Conservation (phyloP, 2,113 vertebrate species). For the Alligator mississippiensis region DNA sequence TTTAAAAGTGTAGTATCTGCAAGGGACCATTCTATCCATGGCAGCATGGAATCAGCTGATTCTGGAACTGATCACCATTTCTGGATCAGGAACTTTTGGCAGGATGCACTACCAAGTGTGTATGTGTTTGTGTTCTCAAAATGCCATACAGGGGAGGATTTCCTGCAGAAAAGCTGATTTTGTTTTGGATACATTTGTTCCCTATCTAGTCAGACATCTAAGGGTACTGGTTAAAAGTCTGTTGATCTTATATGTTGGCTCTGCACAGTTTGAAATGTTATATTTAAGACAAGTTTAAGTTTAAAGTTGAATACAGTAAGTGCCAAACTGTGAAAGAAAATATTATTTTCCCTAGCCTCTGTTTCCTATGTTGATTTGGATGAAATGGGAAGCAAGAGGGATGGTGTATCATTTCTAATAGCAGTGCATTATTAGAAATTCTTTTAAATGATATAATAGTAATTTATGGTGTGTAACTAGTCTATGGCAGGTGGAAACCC, state of each 20-base stretch:
- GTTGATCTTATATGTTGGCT: not conserved
- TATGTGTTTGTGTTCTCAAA: not conserved
- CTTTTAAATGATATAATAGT: conserved; percentile 35
- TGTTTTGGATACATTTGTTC: not conserved
- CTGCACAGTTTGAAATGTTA: not conserved
- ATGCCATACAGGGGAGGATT: not conserved
- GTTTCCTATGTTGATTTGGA: not conserved
- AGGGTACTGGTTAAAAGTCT: not conserved
- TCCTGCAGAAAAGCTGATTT: not conserved
- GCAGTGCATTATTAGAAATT: not conserved
- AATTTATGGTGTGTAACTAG: conserved; percentile 25
- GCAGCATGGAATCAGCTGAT: not conserved
- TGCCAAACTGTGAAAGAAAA: not conserved
- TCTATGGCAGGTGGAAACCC: conserved; percentile 44
- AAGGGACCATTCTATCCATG: no score
- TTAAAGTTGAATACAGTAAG: not conserved
- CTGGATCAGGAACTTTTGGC: not conserved
- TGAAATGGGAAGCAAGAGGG: not conserved
- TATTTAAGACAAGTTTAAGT: not conserved
- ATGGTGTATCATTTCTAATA: not conserved
- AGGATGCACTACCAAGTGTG: not conserved
- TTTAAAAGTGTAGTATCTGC: no score
- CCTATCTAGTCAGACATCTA: not conserved
- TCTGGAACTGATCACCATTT: not conserved
- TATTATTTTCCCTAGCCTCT: not conserved